Percentiles rank a stretch among this genome's conserved stretches.
These are phyloP conservation scores for Apis cerana DNA, from an alignment of 1,140 invertebrate species.

Conservation along the genomic window DNA sequence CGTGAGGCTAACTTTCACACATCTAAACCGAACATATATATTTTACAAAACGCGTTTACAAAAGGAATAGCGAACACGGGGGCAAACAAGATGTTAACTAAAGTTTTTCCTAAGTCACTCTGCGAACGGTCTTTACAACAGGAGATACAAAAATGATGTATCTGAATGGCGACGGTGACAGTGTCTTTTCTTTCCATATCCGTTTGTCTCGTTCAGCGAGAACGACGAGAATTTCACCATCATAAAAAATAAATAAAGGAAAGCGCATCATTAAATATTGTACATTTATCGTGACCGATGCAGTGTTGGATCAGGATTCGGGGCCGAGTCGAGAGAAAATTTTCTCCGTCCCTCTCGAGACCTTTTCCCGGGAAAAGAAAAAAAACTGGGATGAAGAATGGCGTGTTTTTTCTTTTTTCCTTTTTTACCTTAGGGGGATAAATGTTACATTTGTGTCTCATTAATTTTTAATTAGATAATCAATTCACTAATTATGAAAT, in stretches of 20 bases:
- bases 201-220: slow-evolving; percentile 29
- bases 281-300: slow-evolving; percentile 60
- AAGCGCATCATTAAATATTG: slow-evolving; percentile 52
- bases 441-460: slow-evolving; percentile 66
- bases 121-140: slow-evolving; percentile 51
- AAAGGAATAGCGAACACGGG: slow-evolving; percentile 24
- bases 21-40: slow-evolving; percentile 39
- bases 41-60: slow-evolving; percentile 45
- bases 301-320: slow-evolving; percentile 42
- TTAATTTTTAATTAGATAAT: slow-evolving; percentile 71
- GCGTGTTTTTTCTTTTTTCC: slow-evolving; percentile 6
- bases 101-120: slow-evolving; percentile 64
- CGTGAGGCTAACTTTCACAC: slow-evolving; percentile 22
- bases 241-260: slow-evolving; percentile 51
- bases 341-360: slow-evolving; percentile 26
- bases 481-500: slow-evolving; percentile 74
- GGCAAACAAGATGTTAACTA: slow-evolving; percentile 38
- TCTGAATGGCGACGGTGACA: slow-evolving; percentile 15
- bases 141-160: slow-evolving; percentile 15
- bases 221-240: slow-evolving; percentile 45
- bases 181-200: slow-evolving; percentile 11
- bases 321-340: slow-evolving; percentile 42
- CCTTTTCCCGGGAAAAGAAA: neutral
- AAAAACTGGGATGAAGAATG: slow-evolving; percentile 18
- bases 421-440: slow-evolving; percentile 43